A percentile compares a stretch with the other conserved stretches of the same genome.
Evolutionary conservation across 2,113 vertebrate species (phyloP).

Genomic region (Sebastes fasciatus): DNA sequence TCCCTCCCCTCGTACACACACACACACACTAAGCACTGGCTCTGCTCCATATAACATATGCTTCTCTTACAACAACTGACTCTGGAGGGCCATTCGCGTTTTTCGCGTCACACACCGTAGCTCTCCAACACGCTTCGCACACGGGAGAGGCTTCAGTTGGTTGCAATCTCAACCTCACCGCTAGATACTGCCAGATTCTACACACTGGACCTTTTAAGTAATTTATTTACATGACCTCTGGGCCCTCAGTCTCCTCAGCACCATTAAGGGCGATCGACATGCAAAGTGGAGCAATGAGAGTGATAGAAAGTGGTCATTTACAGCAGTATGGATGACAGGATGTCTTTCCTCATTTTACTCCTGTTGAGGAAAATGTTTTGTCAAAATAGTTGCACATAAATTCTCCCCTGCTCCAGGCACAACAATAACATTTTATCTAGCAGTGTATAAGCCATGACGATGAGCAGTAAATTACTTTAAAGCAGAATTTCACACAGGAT

Average conservation of each 20-base stretch:
- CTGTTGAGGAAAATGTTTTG: background rate
- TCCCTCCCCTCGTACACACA: too few species aligned
- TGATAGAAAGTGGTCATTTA: background rate
- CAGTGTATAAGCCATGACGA: constrained; percentile 19
- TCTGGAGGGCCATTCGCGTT: too few species aligned
- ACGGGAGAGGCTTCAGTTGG: too few species aligned
- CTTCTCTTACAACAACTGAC: too few species aligned
- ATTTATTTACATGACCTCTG: background rate
- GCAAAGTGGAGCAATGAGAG: background rate
- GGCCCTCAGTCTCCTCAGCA: background rate
- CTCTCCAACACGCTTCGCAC: too few species aligned
- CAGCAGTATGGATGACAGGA: background rate
- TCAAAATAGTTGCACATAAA: background rate
- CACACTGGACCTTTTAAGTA: background rate
- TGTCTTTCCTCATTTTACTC: background rate
- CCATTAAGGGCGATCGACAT: background rate
- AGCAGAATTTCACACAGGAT: constrained; percentile 22
- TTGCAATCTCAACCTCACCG: too few species aligned
- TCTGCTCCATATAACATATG: too few species aligned
- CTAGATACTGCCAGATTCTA: too few species aligned
- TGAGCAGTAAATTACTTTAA: constrained; percentile 6
- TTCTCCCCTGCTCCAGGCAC: background rate
- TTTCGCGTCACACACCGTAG: too few species aligned
- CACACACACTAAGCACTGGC: too few species aligned
- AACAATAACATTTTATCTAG: background rate